Conservation (phyloP, 2,797 vertebrate genomes). For the Okamejei kenojei region DNA sequence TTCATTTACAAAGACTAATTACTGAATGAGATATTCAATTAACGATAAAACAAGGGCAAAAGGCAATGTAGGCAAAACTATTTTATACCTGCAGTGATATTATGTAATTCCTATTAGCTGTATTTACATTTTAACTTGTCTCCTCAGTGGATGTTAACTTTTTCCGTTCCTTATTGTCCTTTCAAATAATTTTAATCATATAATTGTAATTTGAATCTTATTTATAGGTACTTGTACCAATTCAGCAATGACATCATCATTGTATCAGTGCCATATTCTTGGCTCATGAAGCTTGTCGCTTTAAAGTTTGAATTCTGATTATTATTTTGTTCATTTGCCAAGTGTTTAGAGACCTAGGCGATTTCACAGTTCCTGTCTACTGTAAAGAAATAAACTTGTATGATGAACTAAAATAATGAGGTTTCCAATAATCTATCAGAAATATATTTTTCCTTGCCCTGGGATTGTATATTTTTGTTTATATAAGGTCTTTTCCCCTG, state of each 20-base stretch:
- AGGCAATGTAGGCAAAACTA: background rate
- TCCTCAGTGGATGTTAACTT: too few species aligned
- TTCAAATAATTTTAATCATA: background rate
- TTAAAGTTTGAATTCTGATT: slow-evolving; percentile 39
- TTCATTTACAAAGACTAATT: slow-evolving; percentile 4
- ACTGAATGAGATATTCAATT: background rate
- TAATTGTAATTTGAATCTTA: background rate
- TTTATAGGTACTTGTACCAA: background rate
- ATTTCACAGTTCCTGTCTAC: slow-evolving; percentile 51
- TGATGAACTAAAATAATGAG: slow-evolving; percentile 73
- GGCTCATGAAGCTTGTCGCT: slow-evolving; percentile 40
- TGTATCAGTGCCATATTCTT: background rate
- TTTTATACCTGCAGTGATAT: background rate
- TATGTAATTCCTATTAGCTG: background rate
- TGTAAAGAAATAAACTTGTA: slow-evolving; percentile 60
- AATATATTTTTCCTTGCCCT: slow-evolving; percentile 48
- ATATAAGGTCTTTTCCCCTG: slow-evolving; percentile 52
- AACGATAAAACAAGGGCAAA: background rate
- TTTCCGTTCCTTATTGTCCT: background rate
- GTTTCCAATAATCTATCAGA: slow-evolving; percentile 61
- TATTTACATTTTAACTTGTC: background rate
- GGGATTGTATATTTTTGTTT: slow-evolving; percentile 63
- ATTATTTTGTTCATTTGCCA: slow-evolving; percentile 49
- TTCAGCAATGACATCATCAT: background rate
- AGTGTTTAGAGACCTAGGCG: slow-evolving; percentile 45